Evolutionary conservation across 2,888 invertebrate species (phyloP).

Genomic region (Nematopogon swammerdamellus): DNA sequence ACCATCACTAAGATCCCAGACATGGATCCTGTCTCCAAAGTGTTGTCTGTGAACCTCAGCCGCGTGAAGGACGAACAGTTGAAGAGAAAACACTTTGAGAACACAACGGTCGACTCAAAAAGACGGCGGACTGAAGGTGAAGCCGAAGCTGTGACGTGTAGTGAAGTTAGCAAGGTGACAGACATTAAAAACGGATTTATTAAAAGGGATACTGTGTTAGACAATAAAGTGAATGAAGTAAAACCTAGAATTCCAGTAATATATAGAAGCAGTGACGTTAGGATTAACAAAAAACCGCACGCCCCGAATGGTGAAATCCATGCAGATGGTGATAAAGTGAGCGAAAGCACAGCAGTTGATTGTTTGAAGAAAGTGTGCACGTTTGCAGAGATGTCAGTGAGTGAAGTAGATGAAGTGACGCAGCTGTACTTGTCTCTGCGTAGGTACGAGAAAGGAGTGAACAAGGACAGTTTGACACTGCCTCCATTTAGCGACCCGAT

Average conservation of each 20-base stretch:
- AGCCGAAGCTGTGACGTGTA: too few species aligned
- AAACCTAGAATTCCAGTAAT: too few species aligned
- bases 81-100: slow-evolving; percentile 11
- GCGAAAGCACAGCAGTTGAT: slow-evolving; percentile 29
- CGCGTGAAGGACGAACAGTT: slow-evolving; percentile 24
- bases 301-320: background rate
- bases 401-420: slow-evolving; percentile 34
- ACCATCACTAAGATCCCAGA: background rate
- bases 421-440: slow-evolving; percentile 33
- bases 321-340: background rate
- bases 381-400: slow-evolving; percentile 33
- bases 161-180: slow-evolving; percentile 25
- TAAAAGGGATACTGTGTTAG: slow-evolving; percentile 23
- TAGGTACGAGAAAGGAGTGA: slow-evolving; percentile 33
- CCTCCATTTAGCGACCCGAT: slow-evolving; percentile 43
- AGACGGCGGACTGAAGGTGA: slow-evolving; percentile 32
- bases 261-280: background rate
- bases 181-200: too few species aligned
- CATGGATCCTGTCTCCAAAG: slow-evolving; percentile 15
- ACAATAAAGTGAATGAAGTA: slow-evolving; percentile 12
- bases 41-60: slow-evolving; percentile 19
- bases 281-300: background rate
- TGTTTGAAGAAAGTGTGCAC: slow-evolving; percentile 30
- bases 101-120: slow-evolving; percentile 15
- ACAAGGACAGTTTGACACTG: slow-evolving; percentile 23